Percentiles rank a stretch among this genome's conserved stretches.
These are phyloP conservation scores for Pseudochirops cupreus DNA, from an alignment of 2,797 vertebrate genomes.

Conservation along the genomic window DNA sequence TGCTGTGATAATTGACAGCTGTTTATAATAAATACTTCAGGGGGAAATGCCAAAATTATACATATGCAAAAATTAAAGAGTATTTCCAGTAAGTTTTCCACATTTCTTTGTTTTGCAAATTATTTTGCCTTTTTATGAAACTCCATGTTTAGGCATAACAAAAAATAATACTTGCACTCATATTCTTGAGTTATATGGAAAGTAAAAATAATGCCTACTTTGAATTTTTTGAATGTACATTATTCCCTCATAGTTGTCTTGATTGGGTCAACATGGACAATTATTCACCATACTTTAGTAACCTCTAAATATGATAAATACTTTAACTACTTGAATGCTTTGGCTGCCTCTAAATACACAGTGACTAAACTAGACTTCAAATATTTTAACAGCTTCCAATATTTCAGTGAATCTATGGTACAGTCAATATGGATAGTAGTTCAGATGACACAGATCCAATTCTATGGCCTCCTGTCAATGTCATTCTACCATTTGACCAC, in stretches of 20 bases:
- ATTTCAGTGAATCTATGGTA: not conserved
- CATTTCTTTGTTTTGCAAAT: not conserved
- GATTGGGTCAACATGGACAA: not conserved
- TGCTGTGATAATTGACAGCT: slow-evolving; percentile 1
- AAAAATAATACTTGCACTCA: not conserved
- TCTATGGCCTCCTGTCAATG: not conserved
- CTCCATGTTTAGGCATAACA: not conserved
- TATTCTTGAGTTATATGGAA: slow-evolving; percentile 15
- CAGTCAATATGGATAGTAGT: not conserved
- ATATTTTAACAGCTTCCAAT: not conserved
- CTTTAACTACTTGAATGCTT: not conserved
- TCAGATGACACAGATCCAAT: not conserved
- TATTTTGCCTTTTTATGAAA: not conserved
- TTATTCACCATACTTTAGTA: not conserved
- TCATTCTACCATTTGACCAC: not conserved
- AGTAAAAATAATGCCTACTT: not conserved
- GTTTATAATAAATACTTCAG: not conserved
- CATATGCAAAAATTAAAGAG: slow-evolving; percentile 10
- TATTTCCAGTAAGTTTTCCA: not conserved
- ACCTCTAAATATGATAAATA: not conserved
- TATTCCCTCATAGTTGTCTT: not conserved
- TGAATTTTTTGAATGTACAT: not conserved
- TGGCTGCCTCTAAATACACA: not conserved
- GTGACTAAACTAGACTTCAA: not conserved
- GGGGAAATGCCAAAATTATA: not conserved